Percentiles rank a stretch among this genome's conserved stretches.
These are phyloP conservation scores for Tuberolachnus salignus DNA, from an alignment of 2,888 invertebrate genomes.

Conservation along the genomic window DNA sequence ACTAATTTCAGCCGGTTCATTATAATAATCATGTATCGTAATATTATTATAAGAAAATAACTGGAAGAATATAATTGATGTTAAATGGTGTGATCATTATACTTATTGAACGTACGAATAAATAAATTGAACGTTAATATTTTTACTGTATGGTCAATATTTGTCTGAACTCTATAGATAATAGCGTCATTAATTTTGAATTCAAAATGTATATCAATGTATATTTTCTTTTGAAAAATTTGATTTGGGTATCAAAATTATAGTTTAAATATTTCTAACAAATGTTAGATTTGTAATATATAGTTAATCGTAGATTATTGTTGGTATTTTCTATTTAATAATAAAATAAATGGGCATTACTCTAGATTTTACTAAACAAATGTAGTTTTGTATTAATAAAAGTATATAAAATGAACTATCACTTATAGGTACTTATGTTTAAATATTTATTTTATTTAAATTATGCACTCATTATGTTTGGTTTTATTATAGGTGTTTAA, in stretches of 20 bases:
- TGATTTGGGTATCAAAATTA: neutral
- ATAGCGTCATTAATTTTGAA: neutral
- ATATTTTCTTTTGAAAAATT: neutral
- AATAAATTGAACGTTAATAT: too few species aligned
- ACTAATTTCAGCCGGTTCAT: neutral
- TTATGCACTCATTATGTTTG: neutral
- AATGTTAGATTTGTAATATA: neutral
- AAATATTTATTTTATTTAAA: neutral
- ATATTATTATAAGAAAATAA: neutral
- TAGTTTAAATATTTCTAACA: neutral
- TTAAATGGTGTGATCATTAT: conserved; percentile 11
- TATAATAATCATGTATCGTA: neutral
- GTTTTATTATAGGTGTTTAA: conserved; percentile 78
- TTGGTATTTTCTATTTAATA: neutral
- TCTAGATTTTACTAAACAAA: neutral
- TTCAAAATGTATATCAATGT: neutral
- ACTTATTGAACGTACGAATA: conserved; percentile 13
- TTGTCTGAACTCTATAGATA: neutral
- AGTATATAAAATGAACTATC: too few species aligned
- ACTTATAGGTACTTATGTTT: neutral
- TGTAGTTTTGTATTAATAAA: neutral
- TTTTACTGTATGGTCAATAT: neutral
- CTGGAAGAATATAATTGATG: neutral
- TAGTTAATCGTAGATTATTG: neutral
- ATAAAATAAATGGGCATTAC: neutral